Conservation (phyloP, 2,888 invertebrate genomes). For the Diogma glabrata region DNA sequence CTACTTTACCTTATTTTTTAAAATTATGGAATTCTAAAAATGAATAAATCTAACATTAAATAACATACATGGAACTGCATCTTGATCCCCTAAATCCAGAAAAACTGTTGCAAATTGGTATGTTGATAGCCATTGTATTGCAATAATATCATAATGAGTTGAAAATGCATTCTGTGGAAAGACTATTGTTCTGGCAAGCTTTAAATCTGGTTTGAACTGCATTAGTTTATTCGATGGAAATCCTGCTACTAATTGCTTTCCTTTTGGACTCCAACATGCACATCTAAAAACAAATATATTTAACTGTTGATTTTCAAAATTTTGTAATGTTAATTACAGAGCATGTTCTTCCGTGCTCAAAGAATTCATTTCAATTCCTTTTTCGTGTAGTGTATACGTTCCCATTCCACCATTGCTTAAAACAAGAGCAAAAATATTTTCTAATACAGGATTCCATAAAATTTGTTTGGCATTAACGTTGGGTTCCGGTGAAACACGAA, state of each 20-base stretch:
- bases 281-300: slow-evolving; percentile 37
- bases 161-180: slow-evolving; percentile 43
- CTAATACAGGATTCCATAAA: slow-evolving; percentile 77
- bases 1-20: too few species aligned
- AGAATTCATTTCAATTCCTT: too few species aligned
- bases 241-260: slow-evolving; percentile 89
- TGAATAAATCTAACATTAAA: too few species aligned
- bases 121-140: slow-evolving; percentile 72
- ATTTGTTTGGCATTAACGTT: slow-evolving; percentile 35
- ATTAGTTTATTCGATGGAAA: slow-evolving; percentile 68
- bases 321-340: slow-evolving; percentile 32
- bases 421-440: slow-evolving; percentile 60
- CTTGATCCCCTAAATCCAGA: slow-evolving; percentile 42
- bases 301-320: background rate
- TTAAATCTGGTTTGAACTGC: slow-evolving; percentile 84
- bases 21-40: too few species aligned
- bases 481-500: slow-evolving; percentile 33
- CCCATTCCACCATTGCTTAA: slow-evolving; percentile 56
- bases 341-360: too few species aligned
- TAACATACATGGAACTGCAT: slow-evolving; percentile 36
- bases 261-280: slow-evolving; percentile 92
- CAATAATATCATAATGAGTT: slow-evolving; percentile 45
- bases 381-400: slow-evolving; percentile 36
- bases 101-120: slow-evolving; percentile 77
- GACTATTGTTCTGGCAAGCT: slow-evolving; percentile 61